These are phyloP conservation scores for Galagoides demidoff DNA, from an alignment of 2,797 vertebrate species.

Conservation along the genomic window DNA sequence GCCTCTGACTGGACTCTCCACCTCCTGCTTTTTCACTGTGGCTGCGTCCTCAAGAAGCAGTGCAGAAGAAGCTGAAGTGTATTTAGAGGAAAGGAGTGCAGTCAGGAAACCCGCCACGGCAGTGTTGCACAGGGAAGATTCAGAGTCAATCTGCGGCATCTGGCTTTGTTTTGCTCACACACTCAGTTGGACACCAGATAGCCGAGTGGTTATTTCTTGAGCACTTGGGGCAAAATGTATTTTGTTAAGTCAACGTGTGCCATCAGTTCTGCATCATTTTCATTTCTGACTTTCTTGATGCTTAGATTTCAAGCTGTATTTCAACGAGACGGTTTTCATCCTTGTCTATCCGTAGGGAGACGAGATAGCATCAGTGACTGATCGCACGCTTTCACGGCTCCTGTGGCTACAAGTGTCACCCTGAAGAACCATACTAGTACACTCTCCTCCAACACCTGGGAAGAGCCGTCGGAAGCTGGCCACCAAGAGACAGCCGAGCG, in stretches of 20 bases:
- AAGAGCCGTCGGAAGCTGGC: background rate
- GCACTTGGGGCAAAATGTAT: background rate
- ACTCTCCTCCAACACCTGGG: background rate
- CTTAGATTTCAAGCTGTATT: constrained; percentile 44
- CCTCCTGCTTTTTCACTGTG: background rate
- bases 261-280: constrained; percentile 42
- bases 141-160: constrained; percentile 8
- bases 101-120: background rate
- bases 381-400: background rate
- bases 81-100: constrained; percentile 20
- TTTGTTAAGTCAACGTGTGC: constrained; percentile 31
- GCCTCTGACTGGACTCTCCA: background rate
- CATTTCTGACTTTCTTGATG: constrained; percentile 37
- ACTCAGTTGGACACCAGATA: constrained; percentile 40
- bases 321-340: background rate
- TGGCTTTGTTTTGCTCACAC: constrained; percentile 69
- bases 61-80: constrained; percentile 13
- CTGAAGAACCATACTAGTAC: background rate
- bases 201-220: constrained; percentile 46
- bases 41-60: background rate
- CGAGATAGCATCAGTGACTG: background rate
- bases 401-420: constrained; percentile 36
- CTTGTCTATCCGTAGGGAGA: constrained; percentile 12
- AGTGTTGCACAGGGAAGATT: background rate
- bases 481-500: background rate